Conservation (phyloP, 2,113 vertebrate genomes). For the Leptobrachium ailaonicum region DNA sequence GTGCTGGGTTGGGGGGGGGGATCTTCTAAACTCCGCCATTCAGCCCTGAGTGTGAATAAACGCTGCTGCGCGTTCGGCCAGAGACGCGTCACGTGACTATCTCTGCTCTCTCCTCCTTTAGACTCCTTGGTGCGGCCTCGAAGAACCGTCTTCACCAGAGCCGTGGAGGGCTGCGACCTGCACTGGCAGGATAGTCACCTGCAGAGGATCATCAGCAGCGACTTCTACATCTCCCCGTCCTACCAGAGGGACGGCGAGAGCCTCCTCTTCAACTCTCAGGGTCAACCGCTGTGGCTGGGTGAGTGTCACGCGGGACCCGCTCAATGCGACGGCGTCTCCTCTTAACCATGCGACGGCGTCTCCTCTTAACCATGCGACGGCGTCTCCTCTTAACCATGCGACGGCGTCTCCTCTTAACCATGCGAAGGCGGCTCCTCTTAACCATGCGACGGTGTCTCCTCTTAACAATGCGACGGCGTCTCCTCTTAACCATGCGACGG, state of each 20-base stretch:
- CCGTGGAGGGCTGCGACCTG: slow-evolving; percentile 92
- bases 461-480: no score
- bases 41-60: not conserved
- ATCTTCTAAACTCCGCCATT: slow-evolving; percentile 10
- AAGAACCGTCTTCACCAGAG: slow-evolving; percentile 91
- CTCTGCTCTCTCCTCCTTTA: slow-evolving; percentile 51
- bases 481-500: no score
- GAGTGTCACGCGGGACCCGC: slow-evolving; percentile 46
- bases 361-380: no score
- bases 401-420: no score
- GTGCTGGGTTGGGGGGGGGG: no score
- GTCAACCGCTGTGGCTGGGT: slow-evolving; percentile 95
- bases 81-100: not conserved
- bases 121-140: slow-evolving; percentile 88
- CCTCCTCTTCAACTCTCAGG: slow-evolving; percentile 93
- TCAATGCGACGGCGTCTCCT: no score
- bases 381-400: no score
- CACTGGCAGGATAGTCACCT: slow-evolving; percentile 99
- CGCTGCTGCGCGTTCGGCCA: not conserved
- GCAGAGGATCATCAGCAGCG: slow-evolving; percentile 96
- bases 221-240: slow-evolving; percentile 87
- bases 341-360: no score
- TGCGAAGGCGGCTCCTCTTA: no score
- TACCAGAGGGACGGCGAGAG: slow-evolving; percentile 91
- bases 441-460: no score